Evolutionary conservation across 1,140 invertebrate genomes (phyloP).

Genomic region (Drosophila rufa): DNA sequence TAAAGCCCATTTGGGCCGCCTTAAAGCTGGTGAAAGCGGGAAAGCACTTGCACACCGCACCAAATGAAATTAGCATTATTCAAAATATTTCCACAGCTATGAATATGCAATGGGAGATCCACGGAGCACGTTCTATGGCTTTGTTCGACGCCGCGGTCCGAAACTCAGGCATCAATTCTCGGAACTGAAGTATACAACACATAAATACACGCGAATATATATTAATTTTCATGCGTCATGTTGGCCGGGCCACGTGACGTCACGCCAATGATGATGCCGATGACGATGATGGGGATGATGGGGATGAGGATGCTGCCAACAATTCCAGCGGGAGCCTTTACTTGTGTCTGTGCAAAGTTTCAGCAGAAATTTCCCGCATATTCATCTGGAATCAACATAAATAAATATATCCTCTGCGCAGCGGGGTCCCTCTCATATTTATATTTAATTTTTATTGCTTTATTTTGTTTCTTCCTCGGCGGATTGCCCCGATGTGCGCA

Average conservation of each 20-base stretch:
- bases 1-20: not conserved
- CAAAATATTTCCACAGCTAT: slow-evolving; percentile 50
- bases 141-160: slow-evolving; percentile 12
- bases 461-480: not conserved
- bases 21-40: not conserved
- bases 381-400: slow-evolving; percentile 45
- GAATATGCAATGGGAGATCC: slow-evolving; percentile 63
- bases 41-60: slow-evolving; percentile 6
- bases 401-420: slow-evolving; percentile 12
- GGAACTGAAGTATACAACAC: slow-evolving; percentile 17
- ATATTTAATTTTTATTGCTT: slow-evolving; percentile 44
- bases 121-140: slow-evolving; percentile 32
- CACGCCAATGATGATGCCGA: slow-evolving; percentile 44
- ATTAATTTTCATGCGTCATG: slow-evolving; percentile 67
- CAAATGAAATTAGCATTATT: slow-evolving; percentile 66
- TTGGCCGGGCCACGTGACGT: slow-evolving; percentile 52
- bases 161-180: slow-evolving; percentile 48
- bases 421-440: slow-evolving; percentile 11
- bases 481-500: slow-evolving; percentile 2
- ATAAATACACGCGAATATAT: slow-evolving; percentile 23
- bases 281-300: slow-evolving; percentile 23
- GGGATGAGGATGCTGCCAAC: slow-evolving; percentile 14
- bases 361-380: slow-evolving; percentile 48
- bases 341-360: slow-evolving; percentile 36
- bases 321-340: slow-evolving; percentile 40